Conservation (phyloP, 35 echinoderm and acorn worm genomes). For the Eucidaris tribuloides region DNA sequence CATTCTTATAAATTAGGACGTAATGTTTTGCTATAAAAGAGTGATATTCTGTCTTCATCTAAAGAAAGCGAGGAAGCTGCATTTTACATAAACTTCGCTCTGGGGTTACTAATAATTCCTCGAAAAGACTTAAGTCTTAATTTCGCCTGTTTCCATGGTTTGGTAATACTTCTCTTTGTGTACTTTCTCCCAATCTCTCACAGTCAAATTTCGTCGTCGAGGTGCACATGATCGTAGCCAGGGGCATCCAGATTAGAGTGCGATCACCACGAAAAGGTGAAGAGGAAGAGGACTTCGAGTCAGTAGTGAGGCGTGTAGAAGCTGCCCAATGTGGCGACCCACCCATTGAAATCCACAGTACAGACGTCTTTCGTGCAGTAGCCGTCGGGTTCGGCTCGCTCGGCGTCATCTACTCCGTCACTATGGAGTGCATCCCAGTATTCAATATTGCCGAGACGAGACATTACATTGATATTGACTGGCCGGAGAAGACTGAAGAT, state of each 20-base stretch:
- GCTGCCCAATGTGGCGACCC: constrained; percentile 79
- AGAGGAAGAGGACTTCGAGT: constrained; percentile 78
- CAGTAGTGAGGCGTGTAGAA: constrained; percentile 50
- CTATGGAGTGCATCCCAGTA: constrained; percentile 64
- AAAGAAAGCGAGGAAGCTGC: too few relatives aligned
- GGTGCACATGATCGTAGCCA: constrained; percentile 72
- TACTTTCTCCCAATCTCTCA: background rate
- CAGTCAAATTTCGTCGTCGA: constrained; percentile 89
- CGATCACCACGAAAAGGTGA: constrained; percentile 58
- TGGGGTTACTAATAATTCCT: too few relatives aligned
- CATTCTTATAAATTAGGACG: too few relatives aligned
- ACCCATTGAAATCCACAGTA: constrained; percentile 58
- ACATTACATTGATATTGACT: constrained; percentile 72
- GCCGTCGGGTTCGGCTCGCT: constrained; percentile 90
- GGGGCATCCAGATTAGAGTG: constrained; percentile 75
- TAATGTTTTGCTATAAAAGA: too few relatives aligned
- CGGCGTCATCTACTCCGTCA: constrained; percentile 87
- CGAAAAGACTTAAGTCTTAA: too few relatives aligned
- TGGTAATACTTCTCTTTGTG: background rate
- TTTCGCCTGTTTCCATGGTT: background rate
- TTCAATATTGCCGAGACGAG: constrained; percentile 81
- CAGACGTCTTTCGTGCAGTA: constrained; percentile 82
- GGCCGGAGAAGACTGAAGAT: constrained; percentile 52
- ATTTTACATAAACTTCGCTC: too few relatives aligned
- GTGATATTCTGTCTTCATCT: too few relatives aligned